phyloP scores from a whole-genome alignment of 53 echinoderm and acorn worm species.

The Temnopleurus reevesii region DNA sequence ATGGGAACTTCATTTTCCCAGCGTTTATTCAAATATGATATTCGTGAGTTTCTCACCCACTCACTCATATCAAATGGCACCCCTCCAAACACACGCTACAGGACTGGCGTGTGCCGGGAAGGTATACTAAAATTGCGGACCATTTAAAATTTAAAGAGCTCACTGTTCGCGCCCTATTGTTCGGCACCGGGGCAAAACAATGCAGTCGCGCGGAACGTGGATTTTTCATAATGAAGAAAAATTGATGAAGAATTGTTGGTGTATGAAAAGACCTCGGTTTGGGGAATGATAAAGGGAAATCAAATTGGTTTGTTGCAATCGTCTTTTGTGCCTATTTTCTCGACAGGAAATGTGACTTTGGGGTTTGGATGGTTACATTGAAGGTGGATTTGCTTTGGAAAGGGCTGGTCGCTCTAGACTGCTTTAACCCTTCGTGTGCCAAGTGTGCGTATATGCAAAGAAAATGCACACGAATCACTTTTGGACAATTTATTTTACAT shows the following conservation, averaged over 20 bases:
- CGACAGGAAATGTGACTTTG: constrained; percentile 6
- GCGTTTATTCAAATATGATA: background rate
- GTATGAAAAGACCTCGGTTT: background rate
- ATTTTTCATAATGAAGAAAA: constrained; percentile 33
- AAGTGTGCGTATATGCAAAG: no score
- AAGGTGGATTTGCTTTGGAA: no score
- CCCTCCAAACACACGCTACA: constrained; percentile 3
- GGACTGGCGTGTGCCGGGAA: background rate
- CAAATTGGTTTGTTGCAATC: background rate
- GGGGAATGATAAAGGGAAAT: background rate
- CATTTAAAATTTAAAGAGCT: constrained; percentile 29
- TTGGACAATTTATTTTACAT: no score
- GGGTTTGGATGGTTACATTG: background rate
- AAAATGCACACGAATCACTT: no score
- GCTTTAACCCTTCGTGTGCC: no score
- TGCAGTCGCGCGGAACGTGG: constrained; percentile 1
- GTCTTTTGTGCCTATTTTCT: constrained; percentile 1
- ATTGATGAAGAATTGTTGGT: constrained; percentile 11
- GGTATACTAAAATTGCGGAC: background rate
- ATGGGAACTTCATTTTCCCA: background rate
- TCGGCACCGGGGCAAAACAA: background rate
- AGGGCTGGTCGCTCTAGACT: no score
- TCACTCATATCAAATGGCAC: background rate
- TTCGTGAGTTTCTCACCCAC: background rate
- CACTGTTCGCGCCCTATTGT: background rate